A percentile compares a stretch with the other conserved stretches of the same genome.
Evolutionary conservation across 1,140 invertebrate genomes (phyloP).

Genomic region (Homalodisca vitripennis): DNA sequence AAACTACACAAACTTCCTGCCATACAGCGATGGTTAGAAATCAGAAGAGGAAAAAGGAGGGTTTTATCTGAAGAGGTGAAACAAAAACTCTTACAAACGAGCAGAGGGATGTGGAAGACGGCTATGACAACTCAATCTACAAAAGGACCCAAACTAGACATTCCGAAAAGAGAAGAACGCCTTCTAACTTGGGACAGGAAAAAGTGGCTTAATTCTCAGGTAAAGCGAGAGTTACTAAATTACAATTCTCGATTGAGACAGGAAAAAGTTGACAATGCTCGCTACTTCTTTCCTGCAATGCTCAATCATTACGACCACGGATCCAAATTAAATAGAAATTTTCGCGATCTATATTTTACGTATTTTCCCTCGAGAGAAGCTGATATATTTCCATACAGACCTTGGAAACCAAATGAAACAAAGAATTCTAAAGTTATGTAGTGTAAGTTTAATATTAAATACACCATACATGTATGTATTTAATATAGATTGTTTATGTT

Average conservation of each 20-base stretch:
- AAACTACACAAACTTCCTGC: constrained; percentile 8
- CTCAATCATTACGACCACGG: constrained; percentile 13
- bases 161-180: background rate
- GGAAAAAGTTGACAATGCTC: constrained; percentile 13
- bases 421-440: no score
- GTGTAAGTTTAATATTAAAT: no score
- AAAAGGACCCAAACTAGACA: background rate
- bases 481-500: no score
- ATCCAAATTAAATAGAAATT: constrained; percentile 9
- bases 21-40: background rate
- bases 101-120: constrained; percentile 1
- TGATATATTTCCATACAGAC: constrained; percentile 6
- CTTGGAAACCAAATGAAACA: constrained; percentile 8
- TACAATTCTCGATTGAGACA: background rate
- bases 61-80: background rate
- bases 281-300: constrained; percentile 16
- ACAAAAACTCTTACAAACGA: background rate
- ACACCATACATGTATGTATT: no score
- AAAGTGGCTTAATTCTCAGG: constrained; percentile 11
- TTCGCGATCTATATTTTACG: constrained; percentile 3
- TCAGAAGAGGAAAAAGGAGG: background rate
- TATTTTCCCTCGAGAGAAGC: constrained; percentile 21
- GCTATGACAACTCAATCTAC: background rate
- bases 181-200: constrained; percentile 4
- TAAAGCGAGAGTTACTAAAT: background rate